Conservation (phyloP, 2,113 vertebrate genomes). For the Nicator chloris region DNA sequence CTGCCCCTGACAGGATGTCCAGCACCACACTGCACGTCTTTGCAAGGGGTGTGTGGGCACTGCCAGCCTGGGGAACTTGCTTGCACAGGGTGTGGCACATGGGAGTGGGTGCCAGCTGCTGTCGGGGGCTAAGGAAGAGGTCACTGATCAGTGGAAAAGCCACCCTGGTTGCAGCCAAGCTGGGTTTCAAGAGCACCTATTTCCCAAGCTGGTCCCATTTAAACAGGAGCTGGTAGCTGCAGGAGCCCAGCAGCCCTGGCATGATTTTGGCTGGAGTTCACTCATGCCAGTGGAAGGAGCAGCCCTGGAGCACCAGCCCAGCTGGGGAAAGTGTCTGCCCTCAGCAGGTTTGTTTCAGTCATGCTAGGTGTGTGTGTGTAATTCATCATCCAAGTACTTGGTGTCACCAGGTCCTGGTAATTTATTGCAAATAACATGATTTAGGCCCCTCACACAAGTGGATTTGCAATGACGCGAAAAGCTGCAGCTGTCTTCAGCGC, state of each 20-base stretch:
- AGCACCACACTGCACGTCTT: rapidly evolving
- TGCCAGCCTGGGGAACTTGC: not conserved
- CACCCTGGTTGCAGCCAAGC: not conserved
- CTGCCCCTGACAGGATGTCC: rapidly evolving
- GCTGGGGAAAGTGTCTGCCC: not conserved
- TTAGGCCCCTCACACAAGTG: not conserved
- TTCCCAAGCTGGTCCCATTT: not conserved
- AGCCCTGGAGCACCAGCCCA: not conserved
- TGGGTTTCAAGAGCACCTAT: not conserved
- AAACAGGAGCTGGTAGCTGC: not conserved
- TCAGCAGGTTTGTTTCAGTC: not conserved
- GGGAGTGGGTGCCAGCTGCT: not conserved
- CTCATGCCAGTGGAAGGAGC: not conserved
- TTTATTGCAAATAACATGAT: not conserved
- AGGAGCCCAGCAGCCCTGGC: not conserved
- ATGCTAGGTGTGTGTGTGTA: not conserved
- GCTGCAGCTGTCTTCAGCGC: conserved; percentile 34
- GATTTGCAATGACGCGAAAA: not conserved
- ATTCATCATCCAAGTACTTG: not conserved
- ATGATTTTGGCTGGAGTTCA: not conserved
- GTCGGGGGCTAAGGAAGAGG: not conserved
- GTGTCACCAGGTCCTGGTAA: not conserved
- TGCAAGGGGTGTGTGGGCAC: not conserved
- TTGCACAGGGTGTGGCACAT: not conserved
- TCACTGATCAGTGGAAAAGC: not conserved